Evolutionary conservation across 1,140 invertebrate genomes (phyloP).

Genomic region (Adoxophyes honmai): DNA sequence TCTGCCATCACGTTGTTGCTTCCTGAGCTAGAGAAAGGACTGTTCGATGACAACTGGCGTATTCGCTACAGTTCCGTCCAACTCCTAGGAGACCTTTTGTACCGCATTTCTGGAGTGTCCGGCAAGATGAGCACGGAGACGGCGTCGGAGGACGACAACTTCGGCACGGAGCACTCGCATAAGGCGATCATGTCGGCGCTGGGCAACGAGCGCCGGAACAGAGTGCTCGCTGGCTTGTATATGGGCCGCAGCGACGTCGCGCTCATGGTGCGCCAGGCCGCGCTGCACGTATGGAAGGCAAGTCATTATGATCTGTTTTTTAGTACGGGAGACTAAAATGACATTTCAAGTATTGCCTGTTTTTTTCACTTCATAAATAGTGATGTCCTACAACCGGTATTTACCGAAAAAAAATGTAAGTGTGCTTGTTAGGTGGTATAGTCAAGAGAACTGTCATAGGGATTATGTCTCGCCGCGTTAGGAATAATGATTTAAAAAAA

Average conservation of each 20-base stretch:
- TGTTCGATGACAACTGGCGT: slow-evolving; percentile 99
- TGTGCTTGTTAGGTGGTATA: too few relatives aligned
- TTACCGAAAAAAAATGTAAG: too few relatives aligned
- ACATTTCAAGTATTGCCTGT: too few relatives aligned
- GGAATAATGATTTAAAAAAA: too few relatives aligned
- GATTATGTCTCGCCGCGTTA: too few relatives aligned
- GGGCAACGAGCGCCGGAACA: slow-evolving; percentile 92
- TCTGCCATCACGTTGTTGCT: slow-evolving; percentile 95
- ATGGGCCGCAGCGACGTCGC: slow-evolving; percentile 98
- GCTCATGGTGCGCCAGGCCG: slow-evolving; percentile 97
- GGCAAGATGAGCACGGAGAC: slow-evolving; percentile 99
- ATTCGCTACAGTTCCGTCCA: slow-evolving; percentile 98
- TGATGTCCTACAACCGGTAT: too few relatives aligned
- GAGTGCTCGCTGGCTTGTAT: slow-evolving; percentile 96
- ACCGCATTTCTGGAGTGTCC: slow-evolving; percentile 97
- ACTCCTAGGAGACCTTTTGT: slow-evolving; percentile 96
- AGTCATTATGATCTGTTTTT: too few relatives aligned
- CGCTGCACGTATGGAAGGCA: slow-evolving; percentile 97
- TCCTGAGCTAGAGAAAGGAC: slow-evolving; percentile 94
- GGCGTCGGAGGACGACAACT: slow-evolving; percentile 98
- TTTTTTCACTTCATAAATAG: too few relatives aligned
- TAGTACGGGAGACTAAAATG: too few relatives aligned
- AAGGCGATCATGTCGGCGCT: slow-evolving; percentile 92
- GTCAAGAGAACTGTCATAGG: too few relatives aligned
- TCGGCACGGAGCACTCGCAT: slow-evolving; percentile 98